Conservation (phyloP, 2,113 vertebrate species). For the Tylochromis polylepis region DNA sequence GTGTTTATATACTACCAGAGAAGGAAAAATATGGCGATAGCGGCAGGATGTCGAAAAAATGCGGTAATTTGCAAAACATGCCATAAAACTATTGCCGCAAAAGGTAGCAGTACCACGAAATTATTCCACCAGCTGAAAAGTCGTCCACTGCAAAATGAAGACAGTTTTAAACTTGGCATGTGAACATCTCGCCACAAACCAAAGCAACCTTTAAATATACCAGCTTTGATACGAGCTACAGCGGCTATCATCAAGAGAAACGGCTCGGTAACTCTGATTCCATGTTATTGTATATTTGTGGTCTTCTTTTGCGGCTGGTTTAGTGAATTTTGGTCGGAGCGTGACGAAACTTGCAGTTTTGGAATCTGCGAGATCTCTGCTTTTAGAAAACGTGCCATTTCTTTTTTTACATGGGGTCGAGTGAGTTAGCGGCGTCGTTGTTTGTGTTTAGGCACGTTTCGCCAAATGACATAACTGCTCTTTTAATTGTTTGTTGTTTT, state of each 20-base stretch:
- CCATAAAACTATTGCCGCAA: not conserved
- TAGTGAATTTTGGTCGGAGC: not conserved
- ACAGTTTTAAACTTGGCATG: not conserved
- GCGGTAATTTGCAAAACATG: not conserved
- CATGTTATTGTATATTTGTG: not conserved
- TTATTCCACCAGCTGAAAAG: not conserved
- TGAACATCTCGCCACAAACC: not conserved
- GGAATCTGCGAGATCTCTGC: not conserved
- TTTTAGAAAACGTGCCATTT: not conserved
- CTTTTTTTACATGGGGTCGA: not conserved
- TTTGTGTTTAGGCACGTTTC: not conserved
- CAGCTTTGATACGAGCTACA: not conserved
- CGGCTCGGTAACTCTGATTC: not conserved
- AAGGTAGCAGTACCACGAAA: fast-evolving
- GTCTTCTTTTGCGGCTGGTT: fast-evolving
- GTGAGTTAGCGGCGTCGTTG: not conserved
- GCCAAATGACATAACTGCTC: not conserved
- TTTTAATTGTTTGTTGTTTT: not conserved
- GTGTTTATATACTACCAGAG: not conserved
- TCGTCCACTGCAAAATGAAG: not conserved
- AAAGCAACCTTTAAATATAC: not conserved
- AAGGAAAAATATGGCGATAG: not conserved
- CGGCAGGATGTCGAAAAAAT: fast-evolving
- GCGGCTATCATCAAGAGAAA: not conserved
- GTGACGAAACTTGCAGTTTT: not conserved